Evolutionary conservation across 2,113 vertebrate genomes (phyloP), one percentile per base, ranked within the genome.

Genomic region (Oxyura jamaicensis): DNA sequence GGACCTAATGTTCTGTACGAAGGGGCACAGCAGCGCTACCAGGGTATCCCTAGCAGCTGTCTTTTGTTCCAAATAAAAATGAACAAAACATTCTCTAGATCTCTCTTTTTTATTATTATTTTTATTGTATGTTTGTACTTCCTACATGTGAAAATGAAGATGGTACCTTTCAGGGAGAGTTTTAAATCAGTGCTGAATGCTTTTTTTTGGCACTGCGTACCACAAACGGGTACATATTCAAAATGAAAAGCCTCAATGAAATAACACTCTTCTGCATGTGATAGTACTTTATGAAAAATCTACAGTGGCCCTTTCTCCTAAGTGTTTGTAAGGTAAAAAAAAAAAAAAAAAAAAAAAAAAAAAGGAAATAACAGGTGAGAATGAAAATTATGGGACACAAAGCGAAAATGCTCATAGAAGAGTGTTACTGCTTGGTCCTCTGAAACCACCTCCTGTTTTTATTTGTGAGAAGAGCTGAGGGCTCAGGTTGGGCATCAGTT

Each of bases 381-480:
- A 22, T 46, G 29, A 62, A 81, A 69, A 73, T 53, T 7, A 73
- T 44, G n/a, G 31, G 68, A 73, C 5, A 3, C 59, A 52, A 65
- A 84, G n/a, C 31, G 42, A 72, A 78, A 42, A 48, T 21, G 23
- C 39, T 78, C 8, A 44, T 53, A 8, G 11, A 23, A 26, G 50
- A 23, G 20, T 17, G 6, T 46, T 73, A 20, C 33, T 93, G 20
- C 83, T 90, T 28, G 13, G 8, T 72, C 31, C 2, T 2, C 42
- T 56, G 67, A 55, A 44, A 66, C 15, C 0, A 0, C 25, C 50
- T 3, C 16, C 2, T 36, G 0, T 67, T 82, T 31, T 31, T 6
- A 5, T n/a, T 33, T 66, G 42, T 25, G 25, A 52, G 42, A 39
- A 60, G 42, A 60, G 19, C n/a, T 65, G 58, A 41, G 22, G 0